Percentiles rank a stretch among this genome's conserved stretches.
These are phyloP conservation scores for Conger conger DNA, from an alignment of 2,113 vertebrate genomes.

Conservation along the genomic window DNA sequence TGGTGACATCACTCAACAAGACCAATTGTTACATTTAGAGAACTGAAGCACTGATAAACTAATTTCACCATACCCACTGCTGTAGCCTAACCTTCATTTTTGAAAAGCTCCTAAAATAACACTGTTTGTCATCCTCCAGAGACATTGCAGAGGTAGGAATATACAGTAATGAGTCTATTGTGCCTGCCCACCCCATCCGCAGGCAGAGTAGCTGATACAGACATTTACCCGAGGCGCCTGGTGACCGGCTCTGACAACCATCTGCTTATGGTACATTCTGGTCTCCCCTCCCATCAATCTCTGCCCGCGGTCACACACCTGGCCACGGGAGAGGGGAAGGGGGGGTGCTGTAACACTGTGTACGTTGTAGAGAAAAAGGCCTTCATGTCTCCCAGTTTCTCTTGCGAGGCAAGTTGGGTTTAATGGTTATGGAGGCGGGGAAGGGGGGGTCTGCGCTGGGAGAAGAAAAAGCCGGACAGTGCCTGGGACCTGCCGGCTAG, in stretches of 20 bases:
- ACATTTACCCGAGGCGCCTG: slow-evolving; percentile 58
- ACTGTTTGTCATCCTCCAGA: not conserved
- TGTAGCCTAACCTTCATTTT: too few relatives aligned
- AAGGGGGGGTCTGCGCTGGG: not conserved
- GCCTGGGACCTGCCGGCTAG: not conserved
- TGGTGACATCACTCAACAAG: too few relatives aligned
- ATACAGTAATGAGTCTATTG: not conserved
- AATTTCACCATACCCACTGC: too few relatives aligned
- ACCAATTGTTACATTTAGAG: too few relatives aligned
- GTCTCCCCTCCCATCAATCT: slow-evolving; percentile 62
- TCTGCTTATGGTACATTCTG: slow-evolving; percentile 62
- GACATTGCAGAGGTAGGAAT: not conserved
- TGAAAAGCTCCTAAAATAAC: too few relatives aligned
- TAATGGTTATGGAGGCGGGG: not conserved
- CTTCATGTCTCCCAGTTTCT: not conserved
- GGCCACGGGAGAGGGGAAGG: slow-evolving; percentile 7
- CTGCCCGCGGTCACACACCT: slow-evolving; percentile 56
- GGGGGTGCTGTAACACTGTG: not conserved
- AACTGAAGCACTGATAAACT: too few relatives aligned
- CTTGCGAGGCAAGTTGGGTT: not conserved
- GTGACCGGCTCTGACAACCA: slow-evolving; percentile 57
- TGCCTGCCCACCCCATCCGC: not conserved
- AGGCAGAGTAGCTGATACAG: slow-evolving; percentile 11
- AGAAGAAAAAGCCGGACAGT: not conserved
- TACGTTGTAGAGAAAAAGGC: not conserved